Evolutionary conservation across 2,797 vertebrate species (phyloP).

Genomic region (Falco berigora): DNA sequence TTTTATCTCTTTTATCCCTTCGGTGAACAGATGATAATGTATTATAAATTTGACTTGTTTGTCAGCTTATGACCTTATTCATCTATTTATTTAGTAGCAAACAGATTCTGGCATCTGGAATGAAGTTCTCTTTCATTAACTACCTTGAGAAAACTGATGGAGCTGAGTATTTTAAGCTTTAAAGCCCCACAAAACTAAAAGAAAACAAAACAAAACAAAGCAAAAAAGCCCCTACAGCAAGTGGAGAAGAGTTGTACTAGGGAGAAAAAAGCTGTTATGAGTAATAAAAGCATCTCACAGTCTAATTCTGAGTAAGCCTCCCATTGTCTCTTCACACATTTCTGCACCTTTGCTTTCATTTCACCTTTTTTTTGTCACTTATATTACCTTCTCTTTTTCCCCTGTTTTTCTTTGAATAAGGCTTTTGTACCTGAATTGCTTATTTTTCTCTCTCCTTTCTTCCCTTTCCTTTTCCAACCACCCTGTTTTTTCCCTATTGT

Average conservation of each 20-base stretch:
- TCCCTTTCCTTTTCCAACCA: not conserved
- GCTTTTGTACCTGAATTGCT: not conserved
- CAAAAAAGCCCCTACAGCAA: not conserved
- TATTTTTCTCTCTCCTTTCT: not conserved
- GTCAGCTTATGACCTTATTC: not conserved
- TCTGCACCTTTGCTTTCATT: not conserved
- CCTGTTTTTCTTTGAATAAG: not conserved
- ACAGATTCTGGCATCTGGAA: slow-evolving; percentile 47
- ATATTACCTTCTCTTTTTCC: not conserved
- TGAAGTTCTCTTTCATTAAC: slow-evolving; percentile 31
- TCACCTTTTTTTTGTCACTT: not conserved
- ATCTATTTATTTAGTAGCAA: slow-evolving; percentile 46
- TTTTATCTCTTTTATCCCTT: not conserved
- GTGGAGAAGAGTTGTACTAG: not conserved
- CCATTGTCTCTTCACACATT: not conserved
- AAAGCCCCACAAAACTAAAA: not conserved
- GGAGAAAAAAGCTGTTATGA: not conserved
- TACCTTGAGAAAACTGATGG: slow-evolving; percentile 17
- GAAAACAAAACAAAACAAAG: not conserved
- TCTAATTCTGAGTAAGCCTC: not conserved
- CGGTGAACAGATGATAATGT: not conserved
- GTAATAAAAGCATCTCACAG: not conserved
- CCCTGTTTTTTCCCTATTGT: not conserved
- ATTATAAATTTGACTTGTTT: slow-evolving; percentile 30
- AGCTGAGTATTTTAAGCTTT: slow-evolving; percentile 16